Evolutionary conservation across 1,140 invertebrate genomes (phyloP).

Genomic region (Anastatus disparis): DNA sequence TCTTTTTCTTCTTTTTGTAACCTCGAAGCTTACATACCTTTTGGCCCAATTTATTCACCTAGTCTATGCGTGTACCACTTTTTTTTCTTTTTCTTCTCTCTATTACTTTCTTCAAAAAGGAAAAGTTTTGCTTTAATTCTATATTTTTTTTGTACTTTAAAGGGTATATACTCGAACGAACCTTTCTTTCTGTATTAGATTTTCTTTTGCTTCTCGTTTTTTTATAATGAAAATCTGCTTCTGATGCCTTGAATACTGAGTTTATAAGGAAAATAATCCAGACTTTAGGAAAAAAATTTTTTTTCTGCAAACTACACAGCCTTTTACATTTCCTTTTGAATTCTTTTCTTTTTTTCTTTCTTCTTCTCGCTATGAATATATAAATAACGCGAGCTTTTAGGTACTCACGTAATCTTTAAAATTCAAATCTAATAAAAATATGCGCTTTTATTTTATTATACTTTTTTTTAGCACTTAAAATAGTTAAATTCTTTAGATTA

Average conservation of each 20-base stretch:
- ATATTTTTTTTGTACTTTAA: neutral
- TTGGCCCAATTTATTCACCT: too few species aligned
- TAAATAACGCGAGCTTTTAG: neutral
- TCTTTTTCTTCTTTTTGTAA: neutral
- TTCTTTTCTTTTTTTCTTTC: too few species aligned
- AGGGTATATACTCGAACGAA: neutral
- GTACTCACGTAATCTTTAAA: too few species aligned
- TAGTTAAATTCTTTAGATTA: too few species aligned
- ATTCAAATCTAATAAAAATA: too few species aligned
- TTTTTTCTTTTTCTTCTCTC: neutral
- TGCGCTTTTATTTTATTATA: too few species aligned
- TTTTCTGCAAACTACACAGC: neutral
- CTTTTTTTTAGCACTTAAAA: too few species aligned
- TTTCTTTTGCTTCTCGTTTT: neutral
- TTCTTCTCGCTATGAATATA: neutral
- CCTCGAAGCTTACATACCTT: neutral
- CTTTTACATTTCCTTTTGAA: neutral
- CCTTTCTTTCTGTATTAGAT: neutral
- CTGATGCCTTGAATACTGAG: neutral
- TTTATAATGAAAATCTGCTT: conserved; percentile 16
- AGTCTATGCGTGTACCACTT: too few species aligned
- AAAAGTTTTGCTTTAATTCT: conserved; percentile 11
- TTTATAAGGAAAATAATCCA: neutral
- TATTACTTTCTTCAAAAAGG: neutral
- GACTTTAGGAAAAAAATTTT: too few species aligned